Evolutionary conservation across 2,888 invertebrate species (phyloP), one percentile per base, ranked within the genome.

Genomic region (Ennomos quercinarius): DNA sequence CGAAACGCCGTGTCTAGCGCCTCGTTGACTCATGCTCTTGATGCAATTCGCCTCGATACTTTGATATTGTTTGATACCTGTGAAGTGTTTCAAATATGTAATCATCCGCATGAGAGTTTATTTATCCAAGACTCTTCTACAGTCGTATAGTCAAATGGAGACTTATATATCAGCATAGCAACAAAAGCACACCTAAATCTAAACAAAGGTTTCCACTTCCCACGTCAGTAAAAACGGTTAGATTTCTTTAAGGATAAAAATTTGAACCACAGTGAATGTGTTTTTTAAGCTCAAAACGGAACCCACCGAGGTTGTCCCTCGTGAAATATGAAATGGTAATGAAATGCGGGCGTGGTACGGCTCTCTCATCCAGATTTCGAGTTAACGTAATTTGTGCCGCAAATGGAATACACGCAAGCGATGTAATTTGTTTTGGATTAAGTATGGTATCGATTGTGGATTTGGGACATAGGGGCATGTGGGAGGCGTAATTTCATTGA

Each of bases 1-100:
- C 75, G 74, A 80, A 74, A 75, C 70, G 62, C 57, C 57, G 61
- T 61, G 78, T 77, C 77, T 75, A 72, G 69, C 71, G 68, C 73
- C 64, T 52, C 62, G 72, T 71, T 78, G 76, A 80, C 72, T 81
- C 82, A 79, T 62, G 55, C 72, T 46, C 56, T 64, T 66, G 62
- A 61, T 64, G 64, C 64, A 67, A 69, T 63, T 57, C 65, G 27
- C 58, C 65, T 58, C 65, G 57, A 57, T 64, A 63, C 39, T 51
- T 52, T 48, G 47, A 42, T 40, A 53, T 54, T 41, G 45, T 49
- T 54, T 41, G 45, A 45, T 52, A 57, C 52, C 51, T 47, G 46
- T 35, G 17, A 50, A 35, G 9, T 34, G 13, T 4, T 40, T 39
- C 37, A 11, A 38, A 39, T 10, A 39, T 37, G 17, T 17, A 49